phyloP scores from a whole-genome alignment of 1,140 invertebrate genomes.

The Drosophila pallidifrons region DNA sequence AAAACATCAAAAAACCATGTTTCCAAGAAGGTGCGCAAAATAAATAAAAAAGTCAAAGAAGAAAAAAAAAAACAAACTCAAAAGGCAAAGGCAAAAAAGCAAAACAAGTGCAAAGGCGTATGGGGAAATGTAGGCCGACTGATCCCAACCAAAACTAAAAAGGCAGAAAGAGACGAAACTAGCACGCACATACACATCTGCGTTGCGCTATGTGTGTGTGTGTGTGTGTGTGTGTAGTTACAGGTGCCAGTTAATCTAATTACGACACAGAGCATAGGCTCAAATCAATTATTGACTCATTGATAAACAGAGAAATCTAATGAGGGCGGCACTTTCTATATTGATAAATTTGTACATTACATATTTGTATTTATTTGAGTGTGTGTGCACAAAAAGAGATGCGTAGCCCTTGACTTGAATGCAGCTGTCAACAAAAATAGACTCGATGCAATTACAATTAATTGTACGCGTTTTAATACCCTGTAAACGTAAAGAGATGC shows the following conservation, averaged over 20 bases:
- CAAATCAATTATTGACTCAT: conserved; percentile 59
- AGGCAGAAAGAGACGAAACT: conserved; percentile 47
- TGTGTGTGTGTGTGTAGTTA: conserved; percentile 24
- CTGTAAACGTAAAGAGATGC: too few relatives aligned
- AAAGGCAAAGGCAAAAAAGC: conserved; percentile 34
- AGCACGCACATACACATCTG: conserved; percentile 42
- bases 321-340: conserved; percentile 39
- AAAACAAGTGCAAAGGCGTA: conserved; percentile 46
- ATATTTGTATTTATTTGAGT: neutral
- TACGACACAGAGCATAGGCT: conserved; percentile 50
- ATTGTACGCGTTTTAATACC: too few relatives aligned
- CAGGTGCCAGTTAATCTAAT: conserved; percentile 77
- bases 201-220: conserved; percentile 11
- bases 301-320: conserved; percentile 50
- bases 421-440: neutral
- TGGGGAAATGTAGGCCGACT: conserved; percentile 39
- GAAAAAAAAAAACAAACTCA: conserved; percentile 25
- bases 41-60: conserved; percentile 52
- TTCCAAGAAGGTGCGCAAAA: conserved; percentile 48
- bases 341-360: conserved; percentile 1
- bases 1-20: conserved; percentile 17
- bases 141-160: conserved; percentile 37
- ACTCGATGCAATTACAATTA: neutral
- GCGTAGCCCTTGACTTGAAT: neutral
- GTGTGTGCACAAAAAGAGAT: neutral